Conservation (phyloP, 2,888 invertebrate species). For the Anorthoa munda region DNA sequence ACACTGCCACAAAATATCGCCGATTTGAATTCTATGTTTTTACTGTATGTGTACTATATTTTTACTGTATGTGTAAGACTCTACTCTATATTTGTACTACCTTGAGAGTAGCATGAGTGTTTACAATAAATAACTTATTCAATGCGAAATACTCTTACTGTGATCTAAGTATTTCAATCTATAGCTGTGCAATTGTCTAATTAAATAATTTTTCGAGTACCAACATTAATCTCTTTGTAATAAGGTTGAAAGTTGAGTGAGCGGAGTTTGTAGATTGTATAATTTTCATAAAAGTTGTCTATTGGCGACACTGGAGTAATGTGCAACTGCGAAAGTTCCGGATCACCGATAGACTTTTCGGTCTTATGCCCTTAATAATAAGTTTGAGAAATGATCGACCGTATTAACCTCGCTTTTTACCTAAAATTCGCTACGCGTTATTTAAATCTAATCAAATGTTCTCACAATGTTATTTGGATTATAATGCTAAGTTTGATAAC, state of each 20-base stretch:
- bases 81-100: conserved; percentile 13
- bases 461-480: conserved; percentile 6
- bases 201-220: conserved; percentile 32
- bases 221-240: conserved; percentile 28
- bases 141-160: conserved; percentile 41
- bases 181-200: conserved; percentile 51
- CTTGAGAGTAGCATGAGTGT: not conserved
- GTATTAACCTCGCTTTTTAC: not conserved
- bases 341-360: not conserved
- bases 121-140: conserved; percentile 54
- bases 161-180: conserved; percentile 25
- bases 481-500: conserved; percentile 7
- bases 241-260: conserved; percentile 41
- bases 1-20: conserved; percentile 1
- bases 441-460: not conserved
- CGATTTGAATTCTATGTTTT: not conserved
- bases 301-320: not conserved
- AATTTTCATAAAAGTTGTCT: not conserved
- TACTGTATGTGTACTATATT: not conserved
- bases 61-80: not conserved
- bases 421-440: not conserved
- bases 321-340: not conserved
- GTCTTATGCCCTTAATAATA: not conserved
- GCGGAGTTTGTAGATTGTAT: conserved; percentile 6
- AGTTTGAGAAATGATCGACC: not conserved